These are phyloP conservation scores for Prenolepis imparis DNA, from an alignment of 2,888 invertebrate genomes.

Conservation along the genomic window DNA sequence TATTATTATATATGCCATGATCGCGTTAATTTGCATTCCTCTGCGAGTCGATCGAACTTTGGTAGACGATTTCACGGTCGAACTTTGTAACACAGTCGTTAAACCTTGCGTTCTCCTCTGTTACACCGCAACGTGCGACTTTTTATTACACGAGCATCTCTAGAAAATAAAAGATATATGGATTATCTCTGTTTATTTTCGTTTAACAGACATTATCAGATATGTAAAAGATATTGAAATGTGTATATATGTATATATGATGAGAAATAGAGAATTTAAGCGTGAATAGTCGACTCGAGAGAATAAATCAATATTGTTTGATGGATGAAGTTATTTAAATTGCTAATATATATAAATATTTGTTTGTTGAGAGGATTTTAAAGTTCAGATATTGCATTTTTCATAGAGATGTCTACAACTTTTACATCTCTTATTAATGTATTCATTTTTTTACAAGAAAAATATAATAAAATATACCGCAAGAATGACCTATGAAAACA, in stretches of 20 bases:
- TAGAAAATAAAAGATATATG: no score
- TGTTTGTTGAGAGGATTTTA: not conserved
- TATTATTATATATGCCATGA: not conserved
- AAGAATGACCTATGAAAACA: not conserved
- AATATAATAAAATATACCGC: no score
- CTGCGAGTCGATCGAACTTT: constrained; percentile 8
- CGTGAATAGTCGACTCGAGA: not conserved
- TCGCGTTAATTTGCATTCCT: constrained; percentile 33
- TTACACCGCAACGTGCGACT: not conserved
- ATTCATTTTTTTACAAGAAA: not conserved
- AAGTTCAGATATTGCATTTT: not conserved
- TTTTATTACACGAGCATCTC: not conserved
- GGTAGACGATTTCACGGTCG: not conserved
- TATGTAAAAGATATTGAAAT: not conserved
- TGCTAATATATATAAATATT: no score
- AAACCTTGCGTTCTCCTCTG: not conserved
- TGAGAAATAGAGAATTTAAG: not conserved
- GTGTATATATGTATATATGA: not conserved
- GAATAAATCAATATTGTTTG: not conserved
- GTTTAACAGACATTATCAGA: not conserved
- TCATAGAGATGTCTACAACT: not conserved
- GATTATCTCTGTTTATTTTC: no score
- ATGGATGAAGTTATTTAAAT: not conserved
- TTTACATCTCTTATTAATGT: not conserved
- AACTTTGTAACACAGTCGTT: constrained; percentile 2